A percentile compares a stretch with the other conserved stretches of the same genome.
phyloP scores from a whole-genome alignment of 2,797 vertebrate species.

The Distichodus sexfasciatus region DNA sequence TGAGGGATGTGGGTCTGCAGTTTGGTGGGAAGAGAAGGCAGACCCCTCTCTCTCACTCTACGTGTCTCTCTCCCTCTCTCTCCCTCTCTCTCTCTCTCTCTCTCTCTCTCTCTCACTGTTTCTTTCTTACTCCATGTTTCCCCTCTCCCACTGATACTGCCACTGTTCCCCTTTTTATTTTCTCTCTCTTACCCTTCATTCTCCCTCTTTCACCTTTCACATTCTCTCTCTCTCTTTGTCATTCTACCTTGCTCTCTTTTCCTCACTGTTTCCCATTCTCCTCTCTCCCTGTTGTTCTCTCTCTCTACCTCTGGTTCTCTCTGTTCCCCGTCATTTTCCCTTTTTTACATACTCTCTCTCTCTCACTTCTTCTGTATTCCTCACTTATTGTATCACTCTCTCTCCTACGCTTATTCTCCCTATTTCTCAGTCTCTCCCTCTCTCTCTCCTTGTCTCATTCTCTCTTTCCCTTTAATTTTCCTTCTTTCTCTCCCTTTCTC shows the following conservation, averaged over 20 bases:
- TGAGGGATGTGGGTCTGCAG: slow-evolving; percentile 62
- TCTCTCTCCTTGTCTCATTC: slow-evolving; percentile 43
- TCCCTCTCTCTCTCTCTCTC: slow-evolving; percentile 13
- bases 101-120: slow-evolving; percentile 68
- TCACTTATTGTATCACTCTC: slow-evolving; percentile 52
- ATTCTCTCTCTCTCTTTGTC: slow-evolving; percentile 54
- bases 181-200: slow-evolving; percentile 61
- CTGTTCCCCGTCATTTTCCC: slow-evolving; percentile 43
- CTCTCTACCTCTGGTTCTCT: slow-evolving; percentile 49
- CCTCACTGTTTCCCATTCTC: slow-evolving; percentile 43
- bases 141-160: slow-evolving; percentile 57
- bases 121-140: slow-evolving; percentile 22
- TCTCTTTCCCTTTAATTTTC: slow-evolving; percentile 56
- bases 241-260: slow-evolving; percentile 51
- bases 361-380: slow-evolving; percentile 39
- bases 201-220: slow-evolving; percentile 9
- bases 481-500: slow-evolving; percentile 39
- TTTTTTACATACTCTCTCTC: slow-evolving; percentile 53
- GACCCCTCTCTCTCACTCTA: slow-evolving; percentile 48
- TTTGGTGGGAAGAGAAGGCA: slow-evolving; percentile 65
- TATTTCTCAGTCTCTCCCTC: slow-evolving; percentile 50
- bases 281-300: slow-evolving; percentile 51
- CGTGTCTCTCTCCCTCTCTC: slow-evolving; percentile 58
- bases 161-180: slow-evolving; percentile 44
- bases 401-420: slow-evolving; percentile 53